Conservation (phyloP, 2,113 vertebrate species). For the Eulacestoma nigropectus region DNA sequence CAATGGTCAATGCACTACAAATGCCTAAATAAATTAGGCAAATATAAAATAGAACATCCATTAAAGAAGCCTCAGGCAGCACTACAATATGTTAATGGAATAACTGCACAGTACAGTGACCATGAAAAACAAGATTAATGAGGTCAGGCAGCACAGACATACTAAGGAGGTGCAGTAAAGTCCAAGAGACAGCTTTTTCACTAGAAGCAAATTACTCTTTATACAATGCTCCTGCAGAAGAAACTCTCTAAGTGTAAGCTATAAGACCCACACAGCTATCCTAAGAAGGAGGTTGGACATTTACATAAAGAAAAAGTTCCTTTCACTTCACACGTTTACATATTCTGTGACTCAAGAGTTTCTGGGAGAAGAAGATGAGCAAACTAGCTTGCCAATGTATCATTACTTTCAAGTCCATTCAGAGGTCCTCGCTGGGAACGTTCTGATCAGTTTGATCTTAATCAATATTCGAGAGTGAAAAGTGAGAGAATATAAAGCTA, state of each 20-base stretch:
- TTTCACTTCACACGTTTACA: background rate
- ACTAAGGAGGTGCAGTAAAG: background rate
- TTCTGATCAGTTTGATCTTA: background rate
- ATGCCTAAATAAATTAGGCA: conserved; percentile 56
- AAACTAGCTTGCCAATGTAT: background rate
- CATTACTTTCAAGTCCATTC: background rate
- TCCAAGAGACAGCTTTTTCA: background rate
- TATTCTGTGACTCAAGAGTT: background rate
- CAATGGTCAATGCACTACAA: conserved; percentile 32
- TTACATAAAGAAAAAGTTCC: background rate
- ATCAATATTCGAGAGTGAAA: background rate
- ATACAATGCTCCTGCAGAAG: background rate
- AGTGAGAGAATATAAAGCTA: background rate
- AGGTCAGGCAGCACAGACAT: conserved; percentile 1
- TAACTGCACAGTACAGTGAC: conserved; percentile 43
- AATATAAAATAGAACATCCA: conserved; percentile 31
- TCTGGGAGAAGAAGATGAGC: background rate
- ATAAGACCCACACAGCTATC: background rate
- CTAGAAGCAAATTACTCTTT: background rate
- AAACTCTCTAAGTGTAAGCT: background rate
- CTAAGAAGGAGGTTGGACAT: background rate
- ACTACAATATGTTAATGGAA: conserved; percentile 60
- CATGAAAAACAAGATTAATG: conserved; percentile 57
- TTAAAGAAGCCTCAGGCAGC: conserved; percentile 16
- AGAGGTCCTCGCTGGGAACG: background rate